These are phyloP conservation scores for Ellobius talpinus DNA, from an alignment of 2,113 vertebrate genomes.

Conservation along the genomic window DNA sequence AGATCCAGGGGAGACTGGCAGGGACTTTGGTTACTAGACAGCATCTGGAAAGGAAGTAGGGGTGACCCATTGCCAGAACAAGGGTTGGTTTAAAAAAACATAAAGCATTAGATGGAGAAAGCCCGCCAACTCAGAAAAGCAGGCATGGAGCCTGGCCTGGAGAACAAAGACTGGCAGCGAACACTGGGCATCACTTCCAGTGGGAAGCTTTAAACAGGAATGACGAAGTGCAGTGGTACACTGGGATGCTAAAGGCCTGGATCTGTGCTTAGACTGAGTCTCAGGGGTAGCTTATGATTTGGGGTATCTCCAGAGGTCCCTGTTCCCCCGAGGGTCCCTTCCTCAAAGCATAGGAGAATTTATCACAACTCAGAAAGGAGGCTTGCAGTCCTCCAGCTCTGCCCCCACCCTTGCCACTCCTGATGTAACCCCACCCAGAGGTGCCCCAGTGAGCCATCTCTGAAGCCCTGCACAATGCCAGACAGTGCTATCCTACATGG, in stretches of 20 bases:
- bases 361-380: not conserved
- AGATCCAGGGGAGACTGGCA: not conserved
- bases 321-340: not conserved
- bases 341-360: not conserved
- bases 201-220: not conserved
- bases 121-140: not conserved
- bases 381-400: not conserved
- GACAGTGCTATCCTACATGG: accelerated
- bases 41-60: constrained; percentile 18
- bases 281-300: not conserved
- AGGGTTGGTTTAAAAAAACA: not conserved
- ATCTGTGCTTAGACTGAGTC: not conserved
- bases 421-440: not conserved
- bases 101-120: constrained; percentile 1
- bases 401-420: not conserved
- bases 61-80: not conserved
- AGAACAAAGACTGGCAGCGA: not conserved
- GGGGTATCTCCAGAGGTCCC: not conserved
- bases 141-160: not conserved
- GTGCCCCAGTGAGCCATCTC: not conserved
- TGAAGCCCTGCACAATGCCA: not conserved
- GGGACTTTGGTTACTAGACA: not conserved
- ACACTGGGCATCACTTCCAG: not conserved
- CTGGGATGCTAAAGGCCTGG: not conserved
- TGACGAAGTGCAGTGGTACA: not conserved